Base-by-base conservation (phyloP, 2,113 vertebrate genomes). In the Chlorodrepanis virens region DNA sequence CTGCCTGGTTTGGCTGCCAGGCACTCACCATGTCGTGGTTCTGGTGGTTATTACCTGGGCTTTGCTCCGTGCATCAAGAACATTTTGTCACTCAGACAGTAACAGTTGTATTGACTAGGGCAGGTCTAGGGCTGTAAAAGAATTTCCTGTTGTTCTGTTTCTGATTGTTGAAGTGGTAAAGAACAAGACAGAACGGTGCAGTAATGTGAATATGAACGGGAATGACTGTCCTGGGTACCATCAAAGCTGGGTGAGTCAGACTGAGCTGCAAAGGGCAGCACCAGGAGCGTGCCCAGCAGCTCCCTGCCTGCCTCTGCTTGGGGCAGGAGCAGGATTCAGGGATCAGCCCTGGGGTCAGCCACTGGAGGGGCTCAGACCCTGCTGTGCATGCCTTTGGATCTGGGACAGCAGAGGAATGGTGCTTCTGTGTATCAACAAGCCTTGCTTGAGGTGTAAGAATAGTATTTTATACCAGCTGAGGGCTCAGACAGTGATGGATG, bases 121-220 rank as follows among this genome's bases (percentile, higher is more conserved):
- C 90, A 96, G 79, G 79, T 83, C 90, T 77, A 16, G 63, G 80
- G 79, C 92, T 83, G 39, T 83, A 83, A 81, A 90, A 93, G 82
- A 80, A 88, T 88, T 92, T 97, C 90, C 90, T 97, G 90, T 88
- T 97, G 90, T 86, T 76, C 49, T 86, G 22, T 93, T 96, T 94
- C 79, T 18, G 22, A 60, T 83, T 65, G 85, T 92, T 95, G 37
- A 81, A 94, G 91, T 52, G 59, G 53, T 85, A 52, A 84, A 93
- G 85, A 83, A 11, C 29, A 37, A 68, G 54, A 25, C 52, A 80
- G 81, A 94, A 1, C 44, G 37, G 68, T 33, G 7, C 79, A 86
- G 67, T 68, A 75, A 86, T 80, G 90, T 74, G 93, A 24, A 14
- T 2, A 42, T 40, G 93, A 40, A 37, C 1, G 39, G 14, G 92